Evolutionary conservation across 2,888 invertebrate species (phyloP), one percentile per base, ranked within the genome.

Genomic region (Artemia sinica): DNA sequence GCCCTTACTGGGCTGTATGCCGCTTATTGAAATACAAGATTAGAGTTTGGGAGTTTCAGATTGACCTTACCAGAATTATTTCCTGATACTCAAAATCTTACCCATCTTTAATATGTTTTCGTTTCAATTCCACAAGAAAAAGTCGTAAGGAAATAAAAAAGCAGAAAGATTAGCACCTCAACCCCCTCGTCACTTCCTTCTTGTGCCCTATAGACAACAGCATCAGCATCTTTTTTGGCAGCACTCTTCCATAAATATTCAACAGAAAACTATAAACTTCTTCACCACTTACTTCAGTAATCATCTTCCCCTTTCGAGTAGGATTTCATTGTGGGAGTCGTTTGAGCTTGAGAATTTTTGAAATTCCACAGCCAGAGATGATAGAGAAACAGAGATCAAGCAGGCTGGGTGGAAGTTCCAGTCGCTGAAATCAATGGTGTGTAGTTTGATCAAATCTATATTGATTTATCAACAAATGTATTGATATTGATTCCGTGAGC

Each of bases 401-500:
- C 96, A 98, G 14, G 94, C 93, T 14, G 97, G 95, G 82, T 97
- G 97, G 70, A 91, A 86, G 73, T 95, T 90, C 73, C 95, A 83
- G 72, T 90, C 91, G 67, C 89, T 88, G 72, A 96, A 86, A 76
- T 90, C 88, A 73, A 86, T 85, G 58, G 58, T 48, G 50, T n/a
- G 12, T 41, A 50, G 18, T 50, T 68, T 58, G 67, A 70, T 51
- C 73, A 67, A 50, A 48, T 72, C 72, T 72, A 73, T 72, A 41
- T 72, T 70, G 49, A 70, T 70, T 18, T 18, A 18, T 18, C 1
- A 18, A 18, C 18, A 18, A 1, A 18, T 18, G 18, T 18, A 18
- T 18, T 18, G 18, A 18, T 18, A 18, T 18, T 18, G 18, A 18
- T 18, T 18, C 18, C 18, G 18, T 18, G 18, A 18, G 18, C 18